These are phyloP conservation scores for Alentia gelatinosa DNA, from an alignment of 2,888 invertebrate species.

Conservation along the genomic window DNA sequence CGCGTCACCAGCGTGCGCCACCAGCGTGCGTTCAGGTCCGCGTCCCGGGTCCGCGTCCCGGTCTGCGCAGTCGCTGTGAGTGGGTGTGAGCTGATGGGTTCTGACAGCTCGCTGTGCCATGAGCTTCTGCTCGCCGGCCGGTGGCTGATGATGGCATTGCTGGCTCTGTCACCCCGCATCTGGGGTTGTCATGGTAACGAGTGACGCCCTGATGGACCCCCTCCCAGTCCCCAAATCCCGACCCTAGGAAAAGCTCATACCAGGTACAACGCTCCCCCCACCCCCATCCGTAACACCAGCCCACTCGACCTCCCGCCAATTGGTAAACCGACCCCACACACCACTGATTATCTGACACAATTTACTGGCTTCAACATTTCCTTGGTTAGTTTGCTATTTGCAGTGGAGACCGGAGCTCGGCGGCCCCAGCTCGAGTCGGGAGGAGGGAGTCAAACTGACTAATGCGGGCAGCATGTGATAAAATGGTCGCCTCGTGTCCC, in stretches of 20 bases:
- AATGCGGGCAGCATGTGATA: too few species aligned
- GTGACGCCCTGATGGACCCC: background rate
- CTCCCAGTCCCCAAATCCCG: background rate
- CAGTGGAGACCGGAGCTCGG: too few species aligned
- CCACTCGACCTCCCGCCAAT: background rate
- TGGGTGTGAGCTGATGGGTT: background rate
- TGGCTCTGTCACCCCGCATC: conserved; percentile 46
- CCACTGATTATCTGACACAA: background rate
- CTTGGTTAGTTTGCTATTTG: too few species aligned
- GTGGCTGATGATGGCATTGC: conserved; percentile 43
- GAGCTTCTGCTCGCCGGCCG: background rate
- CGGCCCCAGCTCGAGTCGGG: too few species aligned
- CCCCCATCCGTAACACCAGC: background rate
- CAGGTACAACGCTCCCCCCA: background rate
- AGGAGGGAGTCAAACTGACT: too few species aligned
- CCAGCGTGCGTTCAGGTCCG: background rate
- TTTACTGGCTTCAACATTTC: background rate
- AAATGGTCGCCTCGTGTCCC: too few species aligned
- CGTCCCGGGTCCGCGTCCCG: background rate
- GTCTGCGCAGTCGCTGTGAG: conserved; percentile 1
- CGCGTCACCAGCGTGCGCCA: background rate
- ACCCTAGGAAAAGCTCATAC: background rate
- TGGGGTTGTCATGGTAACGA: conserved; percentile 6
- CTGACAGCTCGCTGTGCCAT: background rate
- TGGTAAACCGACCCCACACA: background rate